Evolutionary conservation across 2,797 vertebrate genomes (phyloP), one percentile per base, ranked within the genome.

Genomic region (Notolabrus celidotus): DNA sequence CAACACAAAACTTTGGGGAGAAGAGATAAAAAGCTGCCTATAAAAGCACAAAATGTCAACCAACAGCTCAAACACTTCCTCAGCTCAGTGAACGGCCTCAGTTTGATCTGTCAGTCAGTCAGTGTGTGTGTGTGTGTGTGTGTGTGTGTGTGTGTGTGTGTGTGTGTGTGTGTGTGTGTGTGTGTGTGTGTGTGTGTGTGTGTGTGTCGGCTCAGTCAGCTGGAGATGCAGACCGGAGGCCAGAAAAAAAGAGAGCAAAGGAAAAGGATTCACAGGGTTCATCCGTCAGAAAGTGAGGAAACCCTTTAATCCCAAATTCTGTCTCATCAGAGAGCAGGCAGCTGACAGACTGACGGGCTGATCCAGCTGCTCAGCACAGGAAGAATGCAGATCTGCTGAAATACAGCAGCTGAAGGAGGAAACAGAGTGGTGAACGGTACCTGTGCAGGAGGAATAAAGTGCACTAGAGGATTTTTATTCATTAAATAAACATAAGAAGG

Each of bases 231-330:
- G 52, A 74, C 67, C 25, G 11, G 54, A 77, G 69, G 61, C 62
- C 68, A 71, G 25, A 22, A 39, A 55, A 38, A 23, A 51, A 23
- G 53, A 62, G 45, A 34, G n/a, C 25, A 9, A 49, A 42, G 34
- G 43, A 25, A 39, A 58, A 56, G 77, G 74, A 81, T 73, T 88
- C 88, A 85, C 84, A 71, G 63, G 69, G 81, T 85, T 76, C 81
- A 58, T 79, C 82, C 83, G 86, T 86, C 83, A 89, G 75, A 79
- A 31, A 47, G 31, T 11, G 67, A 74, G 76, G 70, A 84, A 85
- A 73, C 70, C 54, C 77, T 90, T 86, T 84, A 75, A 90, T 90
- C 84, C 67, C 42, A 59, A 55, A 86, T 80, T 86, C 79, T 69
- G 59, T 86, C 73, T 85, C 69, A 86, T 82, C 78, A 80, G 73